Evolutionary conservation across 2,888 invertebrate species (phyloP).

Genomic region (Gymnoscelis rufifasciata): DNA sequence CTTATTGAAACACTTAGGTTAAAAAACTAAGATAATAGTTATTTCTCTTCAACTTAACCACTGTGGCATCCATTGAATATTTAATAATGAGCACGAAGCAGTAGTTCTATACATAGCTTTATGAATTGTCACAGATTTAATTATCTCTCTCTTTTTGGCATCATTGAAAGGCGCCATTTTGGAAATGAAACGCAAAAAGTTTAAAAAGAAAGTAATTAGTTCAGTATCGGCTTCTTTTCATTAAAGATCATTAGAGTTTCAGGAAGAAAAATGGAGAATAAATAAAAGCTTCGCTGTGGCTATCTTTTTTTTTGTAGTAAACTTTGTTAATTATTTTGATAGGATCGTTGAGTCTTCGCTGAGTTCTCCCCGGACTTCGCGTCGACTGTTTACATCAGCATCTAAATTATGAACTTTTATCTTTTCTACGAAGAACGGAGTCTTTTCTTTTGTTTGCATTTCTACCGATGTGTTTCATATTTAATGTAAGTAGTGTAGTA

Average conservation of each 20-base stretch:
- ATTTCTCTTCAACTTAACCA: too few relatives aligned
- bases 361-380: slow-evolving; percentile 19
- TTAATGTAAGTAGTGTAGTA: too few relatives aligned
- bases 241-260: slow-evolving; percentile 71
- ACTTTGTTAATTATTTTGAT: slow-evolving; percentile 30
- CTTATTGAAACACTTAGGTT: too few relatives aligned
- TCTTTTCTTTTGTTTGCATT: background rate
- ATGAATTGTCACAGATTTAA: too few relatives aligned
- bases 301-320: slow-evolving; percentile 33
- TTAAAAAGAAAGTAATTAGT: slow-evolving; percentile 16
- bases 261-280: slow-evolving; percentile 65
- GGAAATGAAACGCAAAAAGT: slow-evolving; percentile 47
- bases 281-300: slow-evolving; percentile 53
- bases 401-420: slow-evolving; percentile 14
- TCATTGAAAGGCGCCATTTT: slow-evolving; percentile 34
- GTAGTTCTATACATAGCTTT: too few relatives aligned
- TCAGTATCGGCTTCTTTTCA: slow-evolving; percentile 65
- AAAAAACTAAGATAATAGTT: too few relatives aligned
- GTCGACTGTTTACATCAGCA: slow-evolving; percentile 11
- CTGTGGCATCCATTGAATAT: too few relatives aligned
- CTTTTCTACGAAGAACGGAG: background rate
- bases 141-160: too few relatives aligned
- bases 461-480: too few relatives aligned
- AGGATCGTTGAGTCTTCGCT: slow-evolving; percentile 21
- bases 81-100: too few relatives aligned